Evolutionary conservation across 2,113 vertebrate genomes (phyloP).

Genomic region (Megaceryle torquata): DNA sequence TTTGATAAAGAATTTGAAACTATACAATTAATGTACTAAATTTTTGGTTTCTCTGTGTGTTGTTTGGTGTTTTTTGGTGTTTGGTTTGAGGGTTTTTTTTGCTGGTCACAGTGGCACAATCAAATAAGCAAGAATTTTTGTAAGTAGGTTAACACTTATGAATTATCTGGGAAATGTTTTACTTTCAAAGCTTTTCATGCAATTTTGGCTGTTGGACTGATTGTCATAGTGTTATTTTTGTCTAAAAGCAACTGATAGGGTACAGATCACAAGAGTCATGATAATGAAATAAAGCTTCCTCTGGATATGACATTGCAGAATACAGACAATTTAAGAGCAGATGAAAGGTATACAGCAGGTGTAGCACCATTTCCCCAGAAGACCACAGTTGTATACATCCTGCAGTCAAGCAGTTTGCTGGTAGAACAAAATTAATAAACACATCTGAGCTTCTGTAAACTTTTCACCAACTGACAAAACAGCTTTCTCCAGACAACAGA

Average conservation of each 20-base stretch:
- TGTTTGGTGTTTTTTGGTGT: not conserved
- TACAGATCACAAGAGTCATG: not conserved
- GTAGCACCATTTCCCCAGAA: not conserved
- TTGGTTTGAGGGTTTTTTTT: not conserved
- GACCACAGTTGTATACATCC: not conserved
- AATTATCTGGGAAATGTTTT: slow-evolving; percentile 63
- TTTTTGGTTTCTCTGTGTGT: not conserved
- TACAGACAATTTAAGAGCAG: not conserved
- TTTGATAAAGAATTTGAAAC: not conserved
- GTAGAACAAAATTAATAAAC: not conserved
- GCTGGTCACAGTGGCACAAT: slow-evolving; percentile 54
- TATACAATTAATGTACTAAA: not conserved
- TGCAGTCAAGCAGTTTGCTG: not conserved
- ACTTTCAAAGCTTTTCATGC: slow-evolving; percentile 42
- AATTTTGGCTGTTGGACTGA: slow-evolving; percentile 2
- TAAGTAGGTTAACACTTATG: slow-evolving; percentile 64
- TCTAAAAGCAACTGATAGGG: not conserved
- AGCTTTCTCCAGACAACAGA: not conserved
- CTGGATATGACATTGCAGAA: not conserved
- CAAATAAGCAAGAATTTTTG: slow-evolving; percentile 72
- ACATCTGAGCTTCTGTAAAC: not conserved
- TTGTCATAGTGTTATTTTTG: slow-evolving; percentile 21
- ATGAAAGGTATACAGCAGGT: not conserved
- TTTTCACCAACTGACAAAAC: not conserved
- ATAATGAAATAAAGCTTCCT: slow-evolving; percentile 6